These are phyloP conservation scores for Eurystomus gularis DNA, from an alignment of 2,113 vertebrate genomes.

Conservation along the genomic window DNA sequence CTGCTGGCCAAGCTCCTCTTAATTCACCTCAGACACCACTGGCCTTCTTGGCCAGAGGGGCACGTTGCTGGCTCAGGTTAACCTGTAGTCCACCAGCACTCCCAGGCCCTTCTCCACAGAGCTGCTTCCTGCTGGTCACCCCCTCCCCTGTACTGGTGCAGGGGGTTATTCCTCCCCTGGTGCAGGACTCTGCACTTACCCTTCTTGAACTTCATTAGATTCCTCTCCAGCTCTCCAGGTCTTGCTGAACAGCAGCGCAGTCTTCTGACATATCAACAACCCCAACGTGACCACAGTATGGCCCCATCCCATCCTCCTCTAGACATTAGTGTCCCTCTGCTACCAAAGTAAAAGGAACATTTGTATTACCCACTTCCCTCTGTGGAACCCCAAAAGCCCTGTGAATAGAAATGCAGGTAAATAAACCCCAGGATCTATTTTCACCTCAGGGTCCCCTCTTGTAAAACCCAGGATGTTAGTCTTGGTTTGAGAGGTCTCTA, in stretches of 20 bases:
- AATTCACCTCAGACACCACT: not conserved
- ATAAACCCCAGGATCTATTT: not conserved
- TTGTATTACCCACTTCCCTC: not conserved
- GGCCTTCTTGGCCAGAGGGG: not conserved
- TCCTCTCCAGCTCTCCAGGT: no score
- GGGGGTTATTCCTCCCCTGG: no score
- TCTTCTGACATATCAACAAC: not conserved
- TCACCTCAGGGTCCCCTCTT: accelerated
- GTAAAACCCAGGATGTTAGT: not conserved
- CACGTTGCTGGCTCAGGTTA: not conserved
- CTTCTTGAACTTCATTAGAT: not conserved
- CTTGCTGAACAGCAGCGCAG: no score
- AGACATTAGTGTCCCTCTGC: not conserved
- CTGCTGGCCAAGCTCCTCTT: not conserved
- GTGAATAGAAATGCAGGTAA: accelerated
- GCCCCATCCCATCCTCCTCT: not conserved
- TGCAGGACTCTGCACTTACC: no score
- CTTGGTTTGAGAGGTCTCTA: not conserved
- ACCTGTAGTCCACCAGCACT: not conserved
- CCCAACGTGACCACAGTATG: not conserved
- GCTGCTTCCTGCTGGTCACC: no score
- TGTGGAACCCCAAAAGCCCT: not conserved
- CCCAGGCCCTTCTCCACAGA: not conserved
- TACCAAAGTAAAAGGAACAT: not conserved
- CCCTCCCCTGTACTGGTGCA: no score